Conservation (phyloP, 1,140 invertebrate species). For the Rhopalosiphum maidis region DNA sequence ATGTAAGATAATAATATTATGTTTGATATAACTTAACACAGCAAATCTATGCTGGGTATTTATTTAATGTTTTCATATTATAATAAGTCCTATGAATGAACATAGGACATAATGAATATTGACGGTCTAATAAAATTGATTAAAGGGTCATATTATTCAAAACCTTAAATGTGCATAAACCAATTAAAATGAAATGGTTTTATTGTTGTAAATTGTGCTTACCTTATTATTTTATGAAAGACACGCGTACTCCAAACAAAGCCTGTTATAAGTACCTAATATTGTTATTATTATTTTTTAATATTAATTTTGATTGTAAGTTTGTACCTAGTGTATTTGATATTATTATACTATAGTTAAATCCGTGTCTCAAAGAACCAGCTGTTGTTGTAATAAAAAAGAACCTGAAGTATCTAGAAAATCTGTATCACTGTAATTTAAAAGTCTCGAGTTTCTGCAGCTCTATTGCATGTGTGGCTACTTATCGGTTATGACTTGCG, state of each 20-base stretch:
- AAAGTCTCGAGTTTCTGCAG: background rate
- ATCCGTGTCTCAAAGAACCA: background rate
- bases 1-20: background rate
- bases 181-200: background rate
- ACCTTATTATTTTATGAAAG: background rate
- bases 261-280: background rate
- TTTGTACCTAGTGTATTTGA: background rate
- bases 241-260: background rate
- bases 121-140: background rate
- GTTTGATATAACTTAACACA: background rate
- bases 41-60: background rate
- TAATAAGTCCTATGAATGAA: background rate
- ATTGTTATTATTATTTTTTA: background rate
- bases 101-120: background rate
- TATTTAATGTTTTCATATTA: background rate
- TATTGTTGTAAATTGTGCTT: background rate
- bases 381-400: background rate
- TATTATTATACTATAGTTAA: background rate
- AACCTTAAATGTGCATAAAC: background rate
- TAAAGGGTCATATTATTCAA: slow-evolving; percentile 6
- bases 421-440: background rate
- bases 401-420: background rate
- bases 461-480: background rate
- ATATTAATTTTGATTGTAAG: background rate
- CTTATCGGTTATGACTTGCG: background rate